Base-by-base conservation (phyloP, 2,888 invertebrate genomes). In the Stenchaetothrips biformis region DNA sequence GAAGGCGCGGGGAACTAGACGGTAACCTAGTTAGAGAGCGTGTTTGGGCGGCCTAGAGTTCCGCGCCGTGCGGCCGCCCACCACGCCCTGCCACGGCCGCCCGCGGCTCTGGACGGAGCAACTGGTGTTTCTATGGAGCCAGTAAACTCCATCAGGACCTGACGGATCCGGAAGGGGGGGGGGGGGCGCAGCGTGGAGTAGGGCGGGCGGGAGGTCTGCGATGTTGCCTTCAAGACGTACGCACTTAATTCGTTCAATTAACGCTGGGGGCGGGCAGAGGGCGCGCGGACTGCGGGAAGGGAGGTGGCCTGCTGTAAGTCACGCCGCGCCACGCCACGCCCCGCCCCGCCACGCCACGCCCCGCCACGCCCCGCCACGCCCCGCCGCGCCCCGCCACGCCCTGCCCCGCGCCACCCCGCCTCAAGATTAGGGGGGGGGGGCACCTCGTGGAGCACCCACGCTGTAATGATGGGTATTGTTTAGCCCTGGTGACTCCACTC, bases 71-170 rank as follows among this genome's bases (percentile, higher is more conserved):
- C 9, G 9, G 16, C 16, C 53, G 13, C 13, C 62, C 62, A 2
- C 7, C n/a, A 13, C 62, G 16, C n/a, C 62, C 62, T n/a, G 7
- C 18, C n/a, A 13, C 62, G 16, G 2, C 62, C 62, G 18, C n/a
- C 18, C 2, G 18, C 62, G n/a, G n/a, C 67, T 21, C 67, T 21
- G 67, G 7, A n/a, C 67, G 67, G 67, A 67, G 67, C 67, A 67
- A 67, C 67, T 67, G 67, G 67, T 67, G 67, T 67, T 67, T 67
- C 67, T 67, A 67, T 67, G 67, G 67, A 67, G n/a, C 67, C 21
- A 67, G 67, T 67, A 67, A 67, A 67, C 67, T 67, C 67, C 67
- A 21, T 67, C 67, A 67, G 25, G 67, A 67, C 67, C n/a, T 16
- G 53, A 2, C 21, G 53, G 53, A 9, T 13, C 6, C 13, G 53